A percentile compares a stretch with the other conserved stretches of the same genome.
These are phyloP conservation scores for Nesoenas mayeri DNA, from an alignment of 2,113 vertebrate genomes.

Conservation along the genomic window DNA sequence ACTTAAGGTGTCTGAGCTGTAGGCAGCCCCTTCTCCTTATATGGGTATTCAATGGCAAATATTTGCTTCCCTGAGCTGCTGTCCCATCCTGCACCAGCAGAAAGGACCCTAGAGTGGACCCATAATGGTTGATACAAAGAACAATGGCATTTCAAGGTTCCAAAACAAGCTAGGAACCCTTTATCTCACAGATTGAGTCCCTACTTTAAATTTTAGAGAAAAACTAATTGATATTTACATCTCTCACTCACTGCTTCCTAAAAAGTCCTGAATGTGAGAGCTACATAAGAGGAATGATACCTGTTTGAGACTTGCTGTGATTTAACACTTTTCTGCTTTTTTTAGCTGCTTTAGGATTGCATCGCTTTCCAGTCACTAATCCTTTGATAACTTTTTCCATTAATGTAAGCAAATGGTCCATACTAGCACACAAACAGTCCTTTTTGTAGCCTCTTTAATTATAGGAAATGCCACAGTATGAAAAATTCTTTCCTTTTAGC, in stretches of 20 bases:
- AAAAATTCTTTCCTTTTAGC: not conserved
- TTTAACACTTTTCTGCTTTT: not conserved
- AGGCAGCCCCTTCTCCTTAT: not conserved
- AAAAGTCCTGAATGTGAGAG: not conserved
- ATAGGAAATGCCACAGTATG: not conserved
- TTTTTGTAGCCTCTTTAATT: not conserved
- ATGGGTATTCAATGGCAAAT: accelerated
- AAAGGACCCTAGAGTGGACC: not conserved
- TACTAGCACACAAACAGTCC: not conserved
- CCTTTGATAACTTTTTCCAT: not conserved
- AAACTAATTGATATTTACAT: not conserved
- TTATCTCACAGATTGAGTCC: not conserved
- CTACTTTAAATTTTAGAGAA: not conserved
- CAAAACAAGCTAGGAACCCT: not conserved
- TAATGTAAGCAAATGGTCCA: not conserved
- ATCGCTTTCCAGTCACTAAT: not conserved
- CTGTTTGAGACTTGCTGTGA: not conserved
- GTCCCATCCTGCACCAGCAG: accelerated
- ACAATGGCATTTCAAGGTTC: not conserved
- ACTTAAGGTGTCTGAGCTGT: not conserved
- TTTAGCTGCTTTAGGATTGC: not conserved
- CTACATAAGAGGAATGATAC: not conserved
- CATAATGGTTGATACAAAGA: not conserved
- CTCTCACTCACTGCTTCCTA: not conserved
- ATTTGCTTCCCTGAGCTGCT: accelerated